Evolutionary conservation across 2,888 invertebrate genomes (phyloP).

Genomic region (Melinaea marsaeus): DNA sequence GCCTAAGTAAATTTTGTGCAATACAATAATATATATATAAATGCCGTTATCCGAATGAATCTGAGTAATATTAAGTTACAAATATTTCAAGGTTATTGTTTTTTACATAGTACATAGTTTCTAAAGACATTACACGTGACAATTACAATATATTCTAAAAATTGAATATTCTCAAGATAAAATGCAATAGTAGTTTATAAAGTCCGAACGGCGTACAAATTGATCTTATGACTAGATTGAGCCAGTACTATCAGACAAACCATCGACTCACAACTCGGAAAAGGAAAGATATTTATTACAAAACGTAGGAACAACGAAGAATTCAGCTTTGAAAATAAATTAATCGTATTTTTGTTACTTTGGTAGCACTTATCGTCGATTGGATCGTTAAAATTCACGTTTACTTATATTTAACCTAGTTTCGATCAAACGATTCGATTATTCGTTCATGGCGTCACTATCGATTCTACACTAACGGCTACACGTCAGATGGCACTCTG

Average conservation of each 20-base stretch:
- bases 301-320: conserved; percentile 71
- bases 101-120: conserved; percentile 46
- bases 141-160: conserved; percentile 49
- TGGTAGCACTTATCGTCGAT: conserved; percentile 30
- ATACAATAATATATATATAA: conserved; percentile 64
- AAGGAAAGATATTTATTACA: conserved; percentile 71
- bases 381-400: conserved; percentile 51
- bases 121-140: conserved; percentile 44
- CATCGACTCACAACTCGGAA: conserved; percentile 57
- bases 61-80: conserved; percentile 51
- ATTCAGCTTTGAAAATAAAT: conserved; percentile 50
- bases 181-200: conserved; percentile 56
- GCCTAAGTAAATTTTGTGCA: conserved; percentile 77
- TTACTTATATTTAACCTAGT: conserved; percentile 60
- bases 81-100: conserved; percentile 47
- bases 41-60: conserved; percentile 60
- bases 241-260: conserved; percentile 68
- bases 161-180: conserved; percentile 65
- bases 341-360: conserved; percentile 38
- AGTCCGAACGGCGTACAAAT: conserved; percentile 68
- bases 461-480: conserved; percentile 67
- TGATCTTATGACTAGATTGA: conserved; percentile 79
- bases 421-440: conserved; percentile 70
- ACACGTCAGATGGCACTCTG: conserved; percentile 73
- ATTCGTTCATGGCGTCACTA: conserved; percentile 70